phyloP scores from a whole-genome alignment of 2,797 vertebrate genomes.

The Pipistrellus pipistrellus region DNA sequence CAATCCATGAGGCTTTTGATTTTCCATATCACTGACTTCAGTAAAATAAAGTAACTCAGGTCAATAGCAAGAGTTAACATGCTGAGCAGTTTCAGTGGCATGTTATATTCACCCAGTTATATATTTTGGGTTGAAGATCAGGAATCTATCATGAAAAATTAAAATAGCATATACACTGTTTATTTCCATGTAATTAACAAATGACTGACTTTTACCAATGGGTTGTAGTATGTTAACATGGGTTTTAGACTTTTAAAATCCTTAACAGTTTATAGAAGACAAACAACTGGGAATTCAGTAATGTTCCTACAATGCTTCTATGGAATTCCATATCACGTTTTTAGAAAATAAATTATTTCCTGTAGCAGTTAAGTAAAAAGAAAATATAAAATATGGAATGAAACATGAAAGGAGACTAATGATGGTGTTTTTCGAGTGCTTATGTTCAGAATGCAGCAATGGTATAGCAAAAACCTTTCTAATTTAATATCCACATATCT shows the following conservation, averaged over 20 bases:
- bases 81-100: not conserved
- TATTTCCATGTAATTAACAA: not conserved
- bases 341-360: constrained; percentile 30
- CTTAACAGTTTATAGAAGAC: not conserved
- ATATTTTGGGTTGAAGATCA: not conserved
- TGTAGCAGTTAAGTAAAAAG: not conserved
- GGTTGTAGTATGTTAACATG: not conserved
- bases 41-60: not conserved
- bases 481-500: not conserved
- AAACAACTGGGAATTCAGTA: not conserved
- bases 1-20: not conserved
- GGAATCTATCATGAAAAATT: not conserved
- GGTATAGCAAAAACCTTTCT: not conserved
- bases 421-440: not conserved
- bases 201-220: not conserved
- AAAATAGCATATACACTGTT: not conserved
- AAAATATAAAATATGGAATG: not conserved
- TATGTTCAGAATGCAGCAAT: not conserved
- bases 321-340: not conserved
- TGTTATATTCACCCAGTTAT: not conserved
- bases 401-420: not conserved
- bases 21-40: not conserved
- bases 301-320: not conserved
- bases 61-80: not conserved
- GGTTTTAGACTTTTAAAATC: not conserved